Evolutionary conservation across 2,113 vertebrate genomes (phyloP).

Genomic region (Ochotona princeps): DNA sequence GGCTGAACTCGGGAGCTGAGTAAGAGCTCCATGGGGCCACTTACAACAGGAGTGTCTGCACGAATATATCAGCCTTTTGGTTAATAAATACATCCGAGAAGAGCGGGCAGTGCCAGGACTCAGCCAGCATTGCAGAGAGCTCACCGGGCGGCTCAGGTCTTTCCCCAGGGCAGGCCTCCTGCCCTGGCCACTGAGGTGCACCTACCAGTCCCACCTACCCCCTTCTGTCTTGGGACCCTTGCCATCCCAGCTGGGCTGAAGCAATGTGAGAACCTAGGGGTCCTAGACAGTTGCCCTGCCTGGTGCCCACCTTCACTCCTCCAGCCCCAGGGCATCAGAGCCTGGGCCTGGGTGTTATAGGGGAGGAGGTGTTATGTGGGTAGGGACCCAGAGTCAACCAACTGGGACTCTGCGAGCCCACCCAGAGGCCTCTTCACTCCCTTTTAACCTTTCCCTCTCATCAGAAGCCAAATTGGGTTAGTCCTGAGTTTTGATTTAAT

Average conservation of each 20-base stretch:
- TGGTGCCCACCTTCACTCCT: not conserved
- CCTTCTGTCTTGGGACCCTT: not conserved
- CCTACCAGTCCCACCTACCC: not conserved
- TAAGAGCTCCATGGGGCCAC: not conserved
- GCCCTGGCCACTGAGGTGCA: not conserved
- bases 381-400: constrained; percentile 42
- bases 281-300: not conserved
- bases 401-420: constrained; percentile 66
- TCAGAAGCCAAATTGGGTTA: constrained; percentile 80
- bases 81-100: not conserved
- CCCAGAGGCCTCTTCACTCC: constrained; percentile 74
- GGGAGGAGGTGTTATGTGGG: not conserved
- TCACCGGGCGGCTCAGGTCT: not conserved
- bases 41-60: not conserved
- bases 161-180: not conserved
- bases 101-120: not conserved
- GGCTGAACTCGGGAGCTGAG: not conserved
- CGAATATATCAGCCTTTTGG: not conserved
- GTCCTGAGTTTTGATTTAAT: constrained; percentile 82
- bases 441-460: constrained; percentile 81
- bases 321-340: not conserved
- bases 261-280: not conserved
- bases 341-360: not conserved
- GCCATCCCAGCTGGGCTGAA: not conserved
- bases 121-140: not conserved